A percentile compares a stretch with the other conserved stretches of the same genome.
These are phyloP conservation scores for Vulpes lagopus DNA, from an alignment of 2,113 vertebrate species.

Conservation along the genomic window DNA sequence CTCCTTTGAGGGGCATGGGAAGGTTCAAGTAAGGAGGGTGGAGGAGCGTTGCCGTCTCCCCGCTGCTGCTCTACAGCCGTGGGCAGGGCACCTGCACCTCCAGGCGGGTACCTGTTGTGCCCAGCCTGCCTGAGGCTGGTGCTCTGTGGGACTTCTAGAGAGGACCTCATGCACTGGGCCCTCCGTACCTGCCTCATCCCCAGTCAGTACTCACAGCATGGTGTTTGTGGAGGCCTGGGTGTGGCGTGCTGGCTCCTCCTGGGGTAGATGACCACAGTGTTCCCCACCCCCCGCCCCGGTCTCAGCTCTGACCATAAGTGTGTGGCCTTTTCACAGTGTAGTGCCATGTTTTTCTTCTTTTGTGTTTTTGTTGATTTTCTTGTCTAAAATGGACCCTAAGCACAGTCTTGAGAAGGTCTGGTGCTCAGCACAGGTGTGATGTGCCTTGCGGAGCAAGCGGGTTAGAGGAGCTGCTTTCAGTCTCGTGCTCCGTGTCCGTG, in stretches of 20 bases:
- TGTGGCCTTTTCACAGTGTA: neutral
- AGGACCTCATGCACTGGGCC: no score
- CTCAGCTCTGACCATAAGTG: neutral
- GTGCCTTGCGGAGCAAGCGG: no score
- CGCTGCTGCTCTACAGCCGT: neutral
- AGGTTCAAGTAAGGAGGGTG: neutral
- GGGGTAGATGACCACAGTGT: no score
- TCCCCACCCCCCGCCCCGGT: neutral
- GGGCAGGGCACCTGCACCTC: neutral
- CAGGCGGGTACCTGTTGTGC: neutral
- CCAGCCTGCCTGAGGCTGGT: neutral
- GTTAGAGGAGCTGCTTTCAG: neutral
- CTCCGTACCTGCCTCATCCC: no score
- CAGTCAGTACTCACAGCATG: rapidly evolving
- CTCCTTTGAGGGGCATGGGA: neutral
- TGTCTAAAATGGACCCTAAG: neutral
- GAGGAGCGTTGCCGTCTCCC: neutral
- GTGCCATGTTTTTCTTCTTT: neutral
- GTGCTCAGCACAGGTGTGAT: neutral
- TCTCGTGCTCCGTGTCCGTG: neutral
- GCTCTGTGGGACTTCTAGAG: neutral
- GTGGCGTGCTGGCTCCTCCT: neutral
- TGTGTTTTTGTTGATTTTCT: neutral
- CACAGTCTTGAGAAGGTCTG: neutral
- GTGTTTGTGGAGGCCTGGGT: neutral